Evolutionary conservation across 2,797 vertebrate genomes (phyloP), one percentile per base, ranked within the genome.

Genomic region (Hippopotamyrus pictus): DNA sequence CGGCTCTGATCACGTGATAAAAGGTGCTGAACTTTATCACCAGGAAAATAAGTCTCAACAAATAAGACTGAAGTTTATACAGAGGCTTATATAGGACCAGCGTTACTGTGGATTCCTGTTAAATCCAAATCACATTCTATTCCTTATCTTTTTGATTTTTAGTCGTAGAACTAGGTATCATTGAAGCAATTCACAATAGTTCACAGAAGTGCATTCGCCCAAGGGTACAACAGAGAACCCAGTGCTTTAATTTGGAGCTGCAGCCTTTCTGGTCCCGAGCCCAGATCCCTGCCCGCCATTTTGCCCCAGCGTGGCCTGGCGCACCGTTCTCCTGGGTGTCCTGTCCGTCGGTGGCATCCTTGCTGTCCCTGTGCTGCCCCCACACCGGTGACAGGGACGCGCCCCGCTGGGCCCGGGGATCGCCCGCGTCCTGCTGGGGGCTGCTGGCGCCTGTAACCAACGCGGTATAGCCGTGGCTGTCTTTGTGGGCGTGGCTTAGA

Each of bases 341-440:
- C 69, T 95, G 94, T 19, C 95, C 95, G 2, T 98, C 97, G 1
- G 92, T 92, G 92, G 93, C 94, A 29, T 94, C 96, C 90, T 95
- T 97, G 92, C 93, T 94, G 37, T 94, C 96, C 90, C 95, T 97
- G 65, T 95, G 96, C 90, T 97, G 97, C 86, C 94, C 96, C 97
- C 97, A 97, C 25, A 95, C 92, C 8, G 96, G 94, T 51, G 96
- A 93, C 1, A 92, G 93, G 79, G 96, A 92, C 5, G 93, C 94
- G 69, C 94, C 93, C 90, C 95, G 97, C 0, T 95, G 89, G 88
- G 94, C 96, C 84, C 90, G 94, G 69, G 90, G 90, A 82, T 69
- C 73, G 29, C 8, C 86, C 12, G 7, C 1, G 41, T 96, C 95
- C 89, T 94, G 93, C 46, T 95, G 95, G 73, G 92, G 92, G 73